Conservation (phyloP, 1,140 invertebrate genomes). For the Aphelenchoides besseyi region DNA sequence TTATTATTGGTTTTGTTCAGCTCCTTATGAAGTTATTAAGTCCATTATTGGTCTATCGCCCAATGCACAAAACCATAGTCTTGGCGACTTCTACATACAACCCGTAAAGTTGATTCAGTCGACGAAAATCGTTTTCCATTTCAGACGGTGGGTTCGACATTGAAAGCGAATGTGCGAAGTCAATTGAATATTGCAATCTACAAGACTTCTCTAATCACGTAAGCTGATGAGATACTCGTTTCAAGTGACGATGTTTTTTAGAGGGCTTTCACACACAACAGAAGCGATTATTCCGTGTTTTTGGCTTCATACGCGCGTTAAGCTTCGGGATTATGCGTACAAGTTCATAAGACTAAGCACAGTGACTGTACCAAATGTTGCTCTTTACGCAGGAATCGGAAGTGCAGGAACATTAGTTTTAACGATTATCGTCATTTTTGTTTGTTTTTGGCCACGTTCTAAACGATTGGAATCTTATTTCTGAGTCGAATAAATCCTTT, state of each 20-base stretch:
- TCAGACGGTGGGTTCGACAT: constrained; percentile 10
- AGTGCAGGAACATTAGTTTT: background rate
- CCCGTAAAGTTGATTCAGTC: background rate
- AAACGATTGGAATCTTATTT: too few relatives aligned
- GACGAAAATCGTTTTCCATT: background rate
- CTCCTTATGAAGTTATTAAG: constrained; percentile 5
- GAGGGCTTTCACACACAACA: constrained; percentile 10
- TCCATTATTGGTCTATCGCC: constrained; percentile 11
- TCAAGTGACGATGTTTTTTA: too few relatives aligned
- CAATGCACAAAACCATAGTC: background rate
- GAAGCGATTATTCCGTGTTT: background rate
- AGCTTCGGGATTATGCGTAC: constrained; percentile 7
- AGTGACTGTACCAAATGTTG: constrained; percentile 10
- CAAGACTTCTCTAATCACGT: constrained; percentile 3
- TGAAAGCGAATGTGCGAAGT: background rate
- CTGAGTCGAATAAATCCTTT: too few relatives aligned
- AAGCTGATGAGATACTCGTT: background rate
- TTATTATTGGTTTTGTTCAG: background rate
- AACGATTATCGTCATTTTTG: too few relatives aligned
- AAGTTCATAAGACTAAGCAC: background rate
- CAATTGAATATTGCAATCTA: constrained; percentile 20
- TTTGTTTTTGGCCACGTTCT: too few relatives aligned
- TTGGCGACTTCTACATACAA: constrained; percentile 12
- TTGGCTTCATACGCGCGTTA: constrained; percentile 11
- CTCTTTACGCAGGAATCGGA: constrained; percentile 3